phyloP scores from a whole-genome alignment of 1,140 invertebrate species.

The Drosophila pallidifrons region DNA sequence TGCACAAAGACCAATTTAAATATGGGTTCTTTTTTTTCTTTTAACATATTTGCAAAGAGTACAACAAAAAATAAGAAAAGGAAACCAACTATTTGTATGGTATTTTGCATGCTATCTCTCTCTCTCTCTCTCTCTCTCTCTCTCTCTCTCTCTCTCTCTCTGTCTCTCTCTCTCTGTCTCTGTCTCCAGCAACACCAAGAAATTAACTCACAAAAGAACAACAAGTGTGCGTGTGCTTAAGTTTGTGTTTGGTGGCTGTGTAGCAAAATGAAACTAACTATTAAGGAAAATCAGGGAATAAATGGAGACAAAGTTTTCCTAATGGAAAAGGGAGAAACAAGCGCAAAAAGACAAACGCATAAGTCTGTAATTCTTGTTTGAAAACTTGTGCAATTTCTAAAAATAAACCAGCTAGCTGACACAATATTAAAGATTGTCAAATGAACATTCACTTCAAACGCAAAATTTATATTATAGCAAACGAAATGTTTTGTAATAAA shows the following conservation, averaged over 20 bases:
- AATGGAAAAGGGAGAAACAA: conserved; percentile 5
- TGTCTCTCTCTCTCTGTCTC: too few relatives aligned
- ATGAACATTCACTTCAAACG: too few relatives aligned
- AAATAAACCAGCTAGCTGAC: neutral
- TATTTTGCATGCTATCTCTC: conserved; percentile 19
- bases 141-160: neutral
- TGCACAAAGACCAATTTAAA: too few relatives aligned
- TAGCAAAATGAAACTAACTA: conserved; percentile 32
- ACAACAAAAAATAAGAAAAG: too few relatives aligned
- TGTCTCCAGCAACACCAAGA: conserved; percentile 17
- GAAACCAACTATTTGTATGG: conserved; percentile 31
- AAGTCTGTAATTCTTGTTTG: neutral
- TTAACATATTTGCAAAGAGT: too few relatives aligned
- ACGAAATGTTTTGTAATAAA: too few relatives aligned
- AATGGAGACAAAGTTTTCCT: conserved; percentile 36
- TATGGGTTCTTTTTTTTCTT: too few relatives aligned
- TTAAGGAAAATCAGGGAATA: conserved; percentile 41
- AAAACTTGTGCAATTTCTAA: neutral
- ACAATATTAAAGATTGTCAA: too few relatives aligned
- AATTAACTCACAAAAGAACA: conserved; percentile 32
- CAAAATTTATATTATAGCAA: too few relatives aligned
- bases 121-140: neutral
- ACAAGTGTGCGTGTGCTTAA: conserved; percentile 23
- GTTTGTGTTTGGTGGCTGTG: conserved; percentile 19
- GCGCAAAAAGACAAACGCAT: neutral